A percentile compares a stretch with the other conserved stretches of the same genome.
phyloP scores from a whole-genome alignment of 1,140 invertebrate species.

The Drosophila willistoni region DNA sequence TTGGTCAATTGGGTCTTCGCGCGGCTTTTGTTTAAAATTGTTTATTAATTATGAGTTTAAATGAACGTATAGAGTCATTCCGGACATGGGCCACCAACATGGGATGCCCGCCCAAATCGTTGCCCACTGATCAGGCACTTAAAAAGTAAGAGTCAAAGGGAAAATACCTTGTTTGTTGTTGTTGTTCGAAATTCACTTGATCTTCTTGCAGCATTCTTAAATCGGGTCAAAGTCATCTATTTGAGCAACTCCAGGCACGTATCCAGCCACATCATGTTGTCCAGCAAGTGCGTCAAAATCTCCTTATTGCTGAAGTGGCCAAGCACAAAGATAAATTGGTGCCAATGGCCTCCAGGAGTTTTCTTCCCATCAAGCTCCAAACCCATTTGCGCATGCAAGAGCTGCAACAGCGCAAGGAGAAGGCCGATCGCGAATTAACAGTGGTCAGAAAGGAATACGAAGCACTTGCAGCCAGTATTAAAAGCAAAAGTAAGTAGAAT shows the following conservation, averaged over 20 bases:
- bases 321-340: constrained; percentile 58
- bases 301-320: constrained; percentile 60
- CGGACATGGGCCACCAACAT: constrained; percentile 64
- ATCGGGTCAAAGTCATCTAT: constrained; percentile 60
- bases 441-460: constrained; percentile 62
- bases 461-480: constrained; percentile 49
- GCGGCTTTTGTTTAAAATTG: constrained; percentile 6
- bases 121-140: constrained; percentile 67
- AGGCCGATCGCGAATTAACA: constrained; percentile 23
- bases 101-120: constrained; percentile 56
- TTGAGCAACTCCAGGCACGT: constrained; percentile 58
- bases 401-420: constrained; percentile 50
- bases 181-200: background rate
- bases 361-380: constrained; percentile 68
- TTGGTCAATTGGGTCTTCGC: background rate
- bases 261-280: constrained; percentile 63
- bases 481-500: constrained; percentile 63
- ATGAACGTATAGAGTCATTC: constrained; percentile 59
- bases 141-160: constrained; percentile 52
- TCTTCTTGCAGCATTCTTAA: constrained; percentile 65
- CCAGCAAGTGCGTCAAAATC: constrained; percentile 58
- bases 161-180: background rate
- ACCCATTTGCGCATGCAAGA: constrained; percentile 62
- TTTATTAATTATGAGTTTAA: constrained; percentile 49
- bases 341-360: constrained; percentile 51